These are phyloP conservation scores for Drosophila pseudotalamancana DNA, from an alignment of 2,888 invertebrate species.

Conservation along the genomic window DNA sequence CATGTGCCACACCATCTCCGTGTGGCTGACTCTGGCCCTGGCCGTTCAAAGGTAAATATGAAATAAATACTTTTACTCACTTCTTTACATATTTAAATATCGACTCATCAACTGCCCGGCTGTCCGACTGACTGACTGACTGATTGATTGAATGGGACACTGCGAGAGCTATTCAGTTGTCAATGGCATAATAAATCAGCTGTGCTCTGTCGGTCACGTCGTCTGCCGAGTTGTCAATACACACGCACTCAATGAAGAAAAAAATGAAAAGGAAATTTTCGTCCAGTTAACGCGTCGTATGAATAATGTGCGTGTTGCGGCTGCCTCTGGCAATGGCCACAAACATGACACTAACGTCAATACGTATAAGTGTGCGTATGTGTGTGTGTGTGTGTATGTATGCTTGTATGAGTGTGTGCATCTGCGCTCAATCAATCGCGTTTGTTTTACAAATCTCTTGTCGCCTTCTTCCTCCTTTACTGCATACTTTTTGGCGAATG, in stretches of 20 bases:
- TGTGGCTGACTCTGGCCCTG: constrained; percentile 95
- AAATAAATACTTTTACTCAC: constrained; percentile 27
- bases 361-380: neutral
- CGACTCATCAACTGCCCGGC: constrained; percentile 1
- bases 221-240: constrained; percentile 36
- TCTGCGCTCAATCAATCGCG: constrained; percentile 33
- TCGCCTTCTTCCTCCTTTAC: constrained; percentile 5
- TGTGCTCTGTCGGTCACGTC: constrained; percentile 18
- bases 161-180: constrained; percentile 53
- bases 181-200: constrained; percentile 69
- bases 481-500: constrained; percentile 3
- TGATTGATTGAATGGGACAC: constrained; percentile 16
- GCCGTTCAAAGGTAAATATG: constrained; percentile 90
- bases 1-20: constrained; percentile 96
- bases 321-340: neutral
- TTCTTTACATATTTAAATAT: constrained; percentile 2
- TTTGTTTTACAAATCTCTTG: constrained; percentile 30
- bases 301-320: constrained; percentile 56
- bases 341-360: constrained; percentile 6
- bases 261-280: neutral
- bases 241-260: constrained; percentile 10
- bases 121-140: neutral
- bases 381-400: neutral
- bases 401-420: neutral
- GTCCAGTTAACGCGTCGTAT: constrained; percentile 47